Conservation (phyloP, 1,140 invertebrate genomes). For the Eriocheir sinensis region DNA sequence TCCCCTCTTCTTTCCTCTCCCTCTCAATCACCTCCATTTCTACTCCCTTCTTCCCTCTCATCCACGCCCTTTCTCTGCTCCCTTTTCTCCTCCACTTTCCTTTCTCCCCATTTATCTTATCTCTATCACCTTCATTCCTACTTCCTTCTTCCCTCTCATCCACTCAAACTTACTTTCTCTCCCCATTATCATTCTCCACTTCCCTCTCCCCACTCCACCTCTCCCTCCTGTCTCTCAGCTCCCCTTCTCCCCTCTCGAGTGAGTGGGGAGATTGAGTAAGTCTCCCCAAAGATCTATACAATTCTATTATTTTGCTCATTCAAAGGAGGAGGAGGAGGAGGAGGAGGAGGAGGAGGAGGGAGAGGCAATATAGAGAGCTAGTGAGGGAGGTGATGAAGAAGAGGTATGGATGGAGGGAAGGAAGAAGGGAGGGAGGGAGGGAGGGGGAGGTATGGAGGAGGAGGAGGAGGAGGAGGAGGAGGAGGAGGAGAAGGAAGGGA, state of each 20-base stretch:
- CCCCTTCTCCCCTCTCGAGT: background rate
- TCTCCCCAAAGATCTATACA: background rate
- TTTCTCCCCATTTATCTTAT: slow-evolving; percentile 48
- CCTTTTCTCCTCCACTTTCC: background rate
- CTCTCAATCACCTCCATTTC: background rate
- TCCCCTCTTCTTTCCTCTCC: too few relatives aligned
- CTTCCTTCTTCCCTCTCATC: slow-evolving; percentile 41
- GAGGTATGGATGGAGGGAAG: background rate
- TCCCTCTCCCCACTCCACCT: background rate
- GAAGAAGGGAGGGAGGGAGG: background rate
- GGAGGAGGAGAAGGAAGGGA: background rate
- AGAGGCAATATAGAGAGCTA: background rate
- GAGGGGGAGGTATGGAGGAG: background rate
- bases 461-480: background rate
- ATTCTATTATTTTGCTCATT: slow-evolving; percentile 28
- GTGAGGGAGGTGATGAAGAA: background rate
- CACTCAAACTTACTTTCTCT: too few relatives aligned
- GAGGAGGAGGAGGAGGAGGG: background rate
- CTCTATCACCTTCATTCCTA: slow-evolving; percentile 12
- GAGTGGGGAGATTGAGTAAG: background rate
- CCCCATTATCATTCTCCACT: background rate
- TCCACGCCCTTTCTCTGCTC: background rate
- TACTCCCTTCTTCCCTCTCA: background rate
- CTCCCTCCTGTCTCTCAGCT: background rate
- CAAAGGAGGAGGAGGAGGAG: background rate